Evolutionary conservation across 2,113 vertebrate genomes (phyloP).

Genomic region (Siniperca knerii): DNA sequence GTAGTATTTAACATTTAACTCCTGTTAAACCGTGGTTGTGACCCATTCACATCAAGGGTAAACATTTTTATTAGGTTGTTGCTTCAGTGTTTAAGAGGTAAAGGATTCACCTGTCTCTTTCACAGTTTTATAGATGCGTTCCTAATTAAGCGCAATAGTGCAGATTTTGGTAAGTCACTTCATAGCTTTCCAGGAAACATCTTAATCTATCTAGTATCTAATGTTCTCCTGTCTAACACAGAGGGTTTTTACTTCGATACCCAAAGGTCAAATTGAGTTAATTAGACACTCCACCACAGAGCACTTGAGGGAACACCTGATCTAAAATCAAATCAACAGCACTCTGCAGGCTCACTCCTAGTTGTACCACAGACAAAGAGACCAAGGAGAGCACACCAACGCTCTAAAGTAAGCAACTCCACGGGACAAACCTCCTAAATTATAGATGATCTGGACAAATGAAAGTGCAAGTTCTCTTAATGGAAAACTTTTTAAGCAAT

Average conservation of each 20-base stretch:
- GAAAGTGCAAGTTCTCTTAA: slow-evolving; percentile 51
- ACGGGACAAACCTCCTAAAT: slow-evolving; percentile 58
- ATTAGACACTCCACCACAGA: slow-evolving; percentile 32
- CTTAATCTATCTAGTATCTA: not conserved
- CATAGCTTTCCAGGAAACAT: not conserved
- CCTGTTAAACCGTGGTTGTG: not conserved
- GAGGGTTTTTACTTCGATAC: slow-evolving; percentile 12
- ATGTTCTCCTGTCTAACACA: not conserved
- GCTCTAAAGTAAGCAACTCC: slow-evolving; percentile 28
- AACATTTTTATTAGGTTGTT: slow-evolving; percentile 13
- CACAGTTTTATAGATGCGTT: not conserved
- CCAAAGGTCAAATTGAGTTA: slow-evolving; percentile 46
- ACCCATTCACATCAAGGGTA: not conserved
- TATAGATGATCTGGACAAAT: slow-evolving; percentile 61
- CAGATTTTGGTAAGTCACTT: too few species aligned
- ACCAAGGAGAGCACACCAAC: not conserved
- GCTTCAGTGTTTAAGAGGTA: not conserved
- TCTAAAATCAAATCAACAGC: slow-evolving; percentile 54
- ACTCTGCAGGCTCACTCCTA: slow-evolving; percentile 11
- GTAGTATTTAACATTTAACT: slow-evolving; percentile 11
- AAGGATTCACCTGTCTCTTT: not conserved
- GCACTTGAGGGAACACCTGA: slow-evolving; percentile 32
- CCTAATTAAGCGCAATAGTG: not conserved
- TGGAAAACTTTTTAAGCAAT: slow-evolving; percentile 59
- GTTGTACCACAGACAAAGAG: slow-evolving; percentile 18